These are phyloP conservation scores for Argyrosomus japonicus DNA, from an alignment of 2,113 vertebrate genomes.

Conservation along the genomic window DNA sequence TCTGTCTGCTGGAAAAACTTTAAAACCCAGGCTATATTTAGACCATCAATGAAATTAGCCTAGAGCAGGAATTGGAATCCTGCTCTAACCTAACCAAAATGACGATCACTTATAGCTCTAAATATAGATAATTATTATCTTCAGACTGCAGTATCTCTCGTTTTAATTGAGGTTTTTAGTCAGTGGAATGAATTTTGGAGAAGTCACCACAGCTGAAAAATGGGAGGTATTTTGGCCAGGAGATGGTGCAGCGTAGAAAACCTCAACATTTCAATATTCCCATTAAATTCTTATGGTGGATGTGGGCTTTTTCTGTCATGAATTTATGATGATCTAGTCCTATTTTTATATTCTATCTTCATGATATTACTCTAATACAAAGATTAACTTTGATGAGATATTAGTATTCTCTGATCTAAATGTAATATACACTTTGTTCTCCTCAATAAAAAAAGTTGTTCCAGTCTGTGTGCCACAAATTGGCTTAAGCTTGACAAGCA, in stretches of 20 bases:
- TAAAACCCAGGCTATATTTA: constrained; percentile 73
- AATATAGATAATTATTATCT: constrained; percentile 76
- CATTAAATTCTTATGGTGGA: constrained; percentile 55
- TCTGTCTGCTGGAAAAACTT: constrained; percentile 53
- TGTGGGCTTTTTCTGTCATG: constrained; percentile 38
- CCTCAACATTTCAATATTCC: constrained; percentile 65
- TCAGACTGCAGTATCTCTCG: constrained; percentile 68
- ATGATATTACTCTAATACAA: background rate
- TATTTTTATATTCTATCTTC: constrained; percentile 9
- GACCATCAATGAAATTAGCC: constrained; percentile 71
- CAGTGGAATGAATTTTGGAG: constrained; percentile 65
- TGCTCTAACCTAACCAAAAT: constrained; percentile 71
- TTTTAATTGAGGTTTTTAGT: constrained; percentile 74
- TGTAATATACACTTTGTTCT: constrained; percentile 30
- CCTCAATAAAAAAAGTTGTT: constrained; percentile 41
- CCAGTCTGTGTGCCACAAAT: constrained; percentile 56
- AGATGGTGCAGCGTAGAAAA: constrained; percentile 55
- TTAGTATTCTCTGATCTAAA: constrained; percentile 2
- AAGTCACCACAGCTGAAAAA: constrained; percentile 68
- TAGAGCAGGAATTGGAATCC: constrained; percentile 60
- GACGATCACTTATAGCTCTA: constrained; percentile 72
- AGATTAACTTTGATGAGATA: constrained; percentile 4
- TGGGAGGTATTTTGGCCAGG: constrained; percentile 63
- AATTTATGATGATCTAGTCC: constrained; percentile 47
- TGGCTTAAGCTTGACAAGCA: constrained; percentile 43